Evolutionary conservation across 2,888 invertebrate genomes (phyloP).

Genomic region (Ctena decussata): DNA sequence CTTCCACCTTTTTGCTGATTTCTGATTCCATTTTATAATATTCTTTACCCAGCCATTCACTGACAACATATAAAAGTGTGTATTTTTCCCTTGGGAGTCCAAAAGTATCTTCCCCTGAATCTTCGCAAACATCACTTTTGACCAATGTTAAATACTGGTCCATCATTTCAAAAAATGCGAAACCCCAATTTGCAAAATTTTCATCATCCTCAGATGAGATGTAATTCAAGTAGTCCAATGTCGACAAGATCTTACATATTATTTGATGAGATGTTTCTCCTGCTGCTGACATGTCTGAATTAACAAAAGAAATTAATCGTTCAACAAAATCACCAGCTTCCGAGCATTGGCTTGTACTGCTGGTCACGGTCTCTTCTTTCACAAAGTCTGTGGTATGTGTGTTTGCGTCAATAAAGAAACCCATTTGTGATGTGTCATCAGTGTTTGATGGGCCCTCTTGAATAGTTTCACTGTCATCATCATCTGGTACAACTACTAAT

Average conservation of each 20-base stretch:
- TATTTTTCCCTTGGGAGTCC: slow-evolving; percentile 54
- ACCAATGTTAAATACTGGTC: slow-evolving; percentile 43
- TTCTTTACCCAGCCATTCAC: slow-evolving; percentile 77
- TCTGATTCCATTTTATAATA: slow-evolving; percentile 66
- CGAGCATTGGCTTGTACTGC: neutral
- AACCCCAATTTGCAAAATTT: slow-evolving; percentile 23
- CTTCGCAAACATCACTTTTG: slow-evolving; percentile 16
- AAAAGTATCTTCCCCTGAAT: slow-evolving; percentile 37
- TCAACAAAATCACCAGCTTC: slow-evolving; percentile 38
- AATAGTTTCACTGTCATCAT: neutral
- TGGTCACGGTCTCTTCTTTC: neutral
- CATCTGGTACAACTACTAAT: neutral
- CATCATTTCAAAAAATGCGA: slow-evolving; percentile 53
- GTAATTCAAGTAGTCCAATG: slow-evolving; percentile 44
- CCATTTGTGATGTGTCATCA: neutral
- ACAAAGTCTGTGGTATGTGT: neutral
- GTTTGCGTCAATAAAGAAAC: neutral
- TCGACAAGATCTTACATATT: slow-evolving; percentile 29
- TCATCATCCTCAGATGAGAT: slow-evolving; percentile 11
- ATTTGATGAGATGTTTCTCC: slow-evolving; percentile 25
- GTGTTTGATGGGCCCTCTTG: neutral
- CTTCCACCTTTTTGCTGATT: slow-evolving; percentile 68
- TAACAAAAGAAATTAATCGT: slow-evolving; percentile 25
- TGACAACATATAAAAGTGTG: slow-evolving; percentile 65
- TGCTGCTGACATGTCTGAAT: slow-evolving; percentile 2